Base-by-base conservation (phyloP, 2,888 invertebrate genomes). In the Archips crataeganus region DNA sequence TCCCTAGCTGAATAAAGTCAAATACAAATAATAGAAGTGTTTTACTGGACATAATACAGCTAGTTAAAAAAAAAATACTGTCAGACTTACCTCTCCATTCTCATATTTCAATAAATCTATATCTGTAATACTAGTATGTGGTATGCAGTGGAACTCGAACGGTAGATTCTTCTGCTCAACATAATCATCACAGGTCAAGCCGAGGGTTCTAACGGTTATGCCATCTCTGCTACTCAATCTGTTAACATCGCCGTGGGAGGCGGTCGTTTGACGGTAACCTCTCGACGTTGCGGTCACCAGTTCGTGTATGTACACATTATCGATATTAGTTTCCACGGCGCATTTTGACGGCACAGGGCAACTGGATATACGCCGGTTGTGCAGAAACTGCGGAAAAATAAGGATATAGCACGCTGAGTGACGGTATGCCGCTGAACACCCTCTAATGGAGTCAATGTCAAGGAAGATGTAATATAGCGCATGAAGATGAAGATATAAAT, bases 351-450 rank as follows among this genome's bases (percentile, higher is more conserved):
- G 87, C 62, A 84, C 79, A 76, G 90, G 90, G 82, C 88, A 93
- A 78, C 92, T 94, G 15, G 90, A 94, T 82, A 94, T 91, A 74
- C 90, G 93, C 67, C 94, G 88, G 68, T 83, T 87, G 76, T 84
- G 87, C 42, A 92, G 79, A 71, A 90, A 90, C 94, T 94, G 85
- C 68, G 87, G 90, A 76, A 75, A 70, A 71, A 80, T 47, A 51
- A 2, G 49, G 42, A 42, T 62, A 51, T 13, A 11, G 10, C n/a
- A 63, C 32, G 54, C 11, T n/a, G 8, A 49, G 47, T 36, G 47
- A 64, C 73, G 65, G 10, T 51, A 15, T 62, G 10, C 9, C 54
- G 36, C 76, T 74, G 71, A 74, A 76, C 74, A 80, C 75, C 76
- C 75, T 76, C 59, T 85, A 85, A 85, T 87, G 84, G 77, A 80